Conservation (phyloP, 2,797 vertebrate genomes). For the Tragelaphus oryx region DNA sequence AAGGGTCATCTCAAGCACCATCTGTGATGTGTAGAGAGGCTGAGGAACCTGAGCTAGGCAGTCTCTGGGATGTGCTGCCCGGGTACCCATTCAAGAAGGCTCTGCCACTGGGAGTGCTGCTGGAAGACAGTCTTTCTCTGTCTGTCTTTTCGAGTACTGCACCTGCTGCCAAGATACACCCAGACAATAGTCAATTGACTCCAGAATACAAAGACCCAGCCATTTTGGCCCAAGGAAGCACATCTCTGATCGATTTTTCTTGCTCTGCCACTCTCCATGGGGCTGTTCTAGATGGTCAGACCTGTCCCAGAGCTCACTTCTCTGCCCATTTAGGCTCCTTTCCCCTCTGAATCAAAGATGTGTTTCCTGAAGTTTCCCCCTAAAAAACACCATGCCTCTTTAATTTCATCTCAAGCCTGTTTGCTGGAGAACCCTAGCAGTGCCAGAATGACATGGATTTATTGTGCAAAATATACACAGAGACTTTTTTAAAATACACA, state of each 20-base stretch:
- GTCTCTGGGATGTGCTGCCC: accelerated
- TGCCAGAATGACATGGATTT: not conserved
- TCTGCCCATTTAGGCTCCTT: not conserved
- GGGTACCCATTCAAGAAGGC: no score
- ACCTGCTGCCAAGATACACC: not conserved
- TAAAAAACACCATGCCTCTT: accelerated
- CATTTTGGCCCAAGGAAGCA: no score
- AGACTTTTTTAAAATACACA: not conserved
- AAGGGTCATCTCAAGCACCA: accelerated
- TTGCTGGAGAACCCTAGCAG: not conserved
- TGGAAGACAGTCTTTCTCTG: not conserved
- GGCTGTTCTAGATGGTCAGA: not conserved
- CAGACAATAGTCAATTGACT: not conserved
- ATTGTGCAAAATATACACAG: not conserved
- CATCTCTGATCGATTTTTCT: not conserved
- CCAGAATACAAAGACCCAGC: not conserved
- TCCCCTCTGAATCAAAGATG: not conserved
- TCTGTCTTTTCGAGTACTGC: not conserved
- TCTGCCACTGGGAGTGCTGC: accelerated
- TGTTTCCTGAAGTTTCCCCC: not conserved
- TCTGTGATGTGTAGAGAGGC: no score
- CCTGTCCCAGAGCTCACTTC: accelerated
- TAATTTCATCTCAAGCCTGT: not conserved
- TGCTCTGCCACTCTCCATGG: accelerated
- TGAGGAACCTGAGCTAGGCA: no score